Evolutionary conservation across 1,140 invertebrate species (phyloP).

Genomic region (Laodelphax striatellus): DNA sequence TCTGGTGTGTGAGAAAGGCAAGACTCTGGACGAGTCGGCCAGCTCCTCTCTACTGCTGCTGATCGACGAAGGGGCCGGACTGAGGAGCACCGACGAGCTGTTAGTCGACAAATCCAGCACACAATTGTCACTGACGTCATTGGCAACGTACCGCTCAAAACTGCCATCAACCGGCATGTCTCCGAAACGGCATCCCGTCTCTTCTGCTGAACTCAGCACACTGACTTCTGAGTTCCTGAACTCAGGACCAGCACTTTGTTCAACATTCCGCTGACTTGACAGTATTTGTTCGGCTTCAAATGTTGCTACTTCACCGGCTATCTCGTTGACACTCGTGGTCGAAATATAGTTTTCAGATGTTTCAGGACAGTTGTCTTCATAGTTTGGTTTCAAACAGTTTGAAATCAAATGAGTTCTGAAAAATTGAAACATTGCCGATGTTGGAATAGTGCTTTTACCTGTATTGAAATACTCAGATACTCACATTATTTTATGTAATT

Average conservation of each 20-base stretch:
- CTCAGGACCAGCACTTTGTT: too few species aligned
- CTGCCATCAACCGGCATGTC: neutral
- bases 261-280: too few species aligned
- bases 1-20: neutral
- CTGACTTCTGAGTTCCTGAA: too few species aligned
- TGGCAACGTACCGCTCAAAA: neutral
- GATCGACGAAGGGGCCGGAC: slow-evolving; percentile 22
- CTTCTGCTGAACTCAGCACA: too few species aligned
- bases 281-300: too few species aligned
- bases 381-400: neutral
- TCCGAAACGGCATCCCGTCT: too few species aligned
- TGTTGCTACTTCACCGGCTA: neutral
- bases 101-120: slow-evolving; percentile 9
- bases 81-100: slow-evolving; percentile 17
- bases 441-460: neutral
- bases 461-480: neutral
- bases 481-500: too few species aligned
- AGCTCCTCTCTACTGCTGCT: slow-evolving; percentile 22
- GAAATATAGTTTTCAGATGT: neutral
- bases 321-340: neutral
- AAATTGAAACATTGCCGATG: neutral
- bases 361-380: neutral
- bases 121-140: neutral
- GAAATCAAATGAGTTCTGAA: slow-evolving; percentile 6
- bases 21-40: neutral